Evolutionary conservation across 1,140 invertebrate genomes (phyloP), one percentile per base, ranked within the genome.

Genomic region (Bombus sylvicola): DNA sequence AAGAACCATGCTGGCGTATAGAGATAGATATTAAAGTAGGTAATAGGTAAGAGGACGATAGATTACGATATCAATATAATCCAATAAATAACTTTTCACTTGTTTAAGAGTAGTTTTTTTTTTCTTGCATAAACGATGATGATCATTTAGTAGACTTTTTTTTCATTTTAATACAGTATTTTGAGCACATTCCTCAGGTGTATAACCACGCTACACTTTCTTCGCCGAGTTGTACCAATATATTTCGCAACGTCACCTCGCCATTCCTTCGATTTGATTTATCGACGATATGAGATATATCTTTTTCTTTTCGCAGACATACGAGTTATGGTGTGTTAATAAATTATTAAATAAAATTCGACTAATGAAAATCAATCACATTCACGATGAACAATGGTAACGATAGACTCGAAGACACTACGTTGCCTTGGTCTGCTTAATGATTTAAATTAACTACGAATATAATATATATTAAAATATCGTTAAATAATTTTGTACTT

Each of bases 181-280:
- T 94, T 94, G 93, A 95, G 93, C 94, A 94, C 94, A 94, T 95
- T 94, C 93, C 92, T 95, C 93, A 94, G 94, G 93, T 95, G 94
- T 94, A 94, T 94, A 95, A 94, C 94, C 93, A 94, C 92, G 93
- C 92, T 94, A 95, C 92, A 95, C 94, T 95, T 94, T 94, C 92
- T 93, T 94, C 92, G 92, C 92, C 91, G 93, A 95, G 94, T 94
- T 95, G 93, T 93, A 94, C 93, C 94, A 94, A 94, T 94, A 94
- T 93, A 91, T 91, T 78, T 79, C 64, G 41, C 62, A 66, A 79
- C 77, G 41, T 80, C 69, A 86, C 57, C n/a, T 53, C 74, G 75
- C 81, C 82, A 83, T 79, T 84, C 69, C 25, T 78, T 53, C 59
- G 25, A 43, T 66, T 15, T 37, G 57, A 62, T 59, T n/a, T 62